phyloP scores from a whole-genome alignment of 1,140 invertebrate species.

The Drosophila nigromelanica region DNA sequence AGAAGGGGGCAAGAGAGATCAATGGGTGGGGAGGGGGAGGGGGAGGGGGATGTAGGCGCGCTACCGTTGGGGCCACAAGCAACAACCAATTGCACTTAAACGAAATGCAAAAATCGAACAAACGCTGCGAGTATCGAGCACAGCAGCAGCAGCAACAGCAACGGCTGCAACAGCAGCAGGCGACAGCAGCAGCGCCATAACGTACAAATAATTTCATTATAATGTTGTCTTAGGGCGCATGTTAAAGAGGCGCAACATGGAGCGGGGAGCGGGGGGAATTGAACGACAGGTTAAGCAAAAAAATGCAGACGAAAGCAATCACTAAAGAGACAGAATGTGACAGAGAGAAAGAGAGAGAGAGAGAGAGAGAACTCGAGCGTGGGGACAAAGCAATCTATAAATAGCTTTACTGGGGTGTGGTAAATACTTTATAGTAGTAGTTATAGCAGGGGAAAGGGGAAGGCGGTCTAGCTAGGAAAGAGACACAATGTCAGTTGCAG shows the following conservation, averaged over 20 bases:
- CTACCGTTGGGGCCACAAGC: conserved; percentile 35
- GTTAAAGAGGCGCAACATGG: background rate
- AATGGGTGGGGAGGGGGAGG: background rate
- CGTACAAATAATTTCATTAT: conserved; percentile 80
- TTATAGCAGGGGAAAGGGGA: conserved; percentile 39
- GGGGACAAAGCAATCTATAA: conserved; percentile 69
- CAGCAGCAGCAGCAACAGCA: conserved; percentile 9
- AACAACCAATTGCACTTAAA: conserved; percentile 41
- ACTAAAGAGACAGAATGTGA: conserved; percentile 17
- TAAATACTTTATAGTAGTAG: conserved; percentile 16
- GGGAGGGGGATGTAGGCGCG: background rate
- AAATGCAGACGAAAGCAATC: conserved; percentile 15
- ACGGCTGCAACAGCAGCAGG: background rate
- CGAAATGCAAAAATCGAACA: conserved; percentile 59
- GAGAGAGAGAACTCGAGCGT: conserved; percentile 41
- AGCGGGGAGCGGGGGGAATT: conserved; percentile 1
- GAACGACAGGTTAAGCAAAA: conserved; percentile 36
- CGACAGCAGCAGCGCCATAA: conserved; percentile 36
- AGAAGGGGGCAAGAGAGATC: background rate
- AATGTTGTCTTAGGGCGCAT: conserved; percentile 46
- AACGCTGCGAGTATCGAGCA: conserved; percentile 44
- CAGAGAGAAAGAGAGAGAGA: conserved; percentile 17
- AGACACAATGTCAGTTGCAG: conserved; percentile 30
- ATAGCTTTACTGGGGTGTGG: conserved; percentile 46
- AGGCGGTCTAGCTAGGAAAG: too few relatives aligned